Conservation (phyloP, 2,888 invertebrate genomes). For the Cotesia congregata region DNA sequence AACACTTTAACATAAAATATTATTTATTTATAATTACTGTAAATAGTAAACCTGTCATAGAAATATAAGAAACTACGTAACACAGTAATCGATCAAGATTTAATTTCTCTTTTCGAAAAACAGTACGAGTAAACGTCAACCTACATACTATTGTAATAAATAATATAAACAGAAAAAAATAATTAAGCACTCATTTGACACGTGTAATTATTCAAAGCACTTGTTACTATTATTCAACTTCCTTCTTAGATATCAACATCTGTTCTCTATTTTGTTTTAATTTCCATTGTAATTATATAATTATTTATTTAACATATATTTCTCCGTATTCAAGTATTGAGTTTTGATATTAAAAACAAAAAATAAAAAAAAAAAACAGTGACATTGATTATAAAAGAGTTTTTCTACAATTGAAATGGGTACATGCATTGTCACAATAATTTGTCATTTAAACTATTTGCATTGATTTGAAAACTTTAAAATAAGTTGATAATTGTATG, state of each 20-base stretch:
- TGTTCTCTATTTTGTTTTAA: neutral
- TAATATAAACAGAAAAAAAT: neutral
- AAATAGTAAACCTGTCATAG: neutral
- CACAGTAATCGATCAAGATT: neutral
- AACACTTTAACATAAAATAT: neutral
- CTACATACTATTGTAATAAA: neutral
- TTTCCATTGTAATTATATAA: neutral
- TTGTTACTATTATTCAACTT: neutral
- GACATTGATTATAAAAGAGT: neutral
- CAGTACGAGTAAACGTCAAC: neutral
- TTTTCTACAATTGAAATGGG: neutral
- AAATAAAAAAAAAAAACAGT: neutral
- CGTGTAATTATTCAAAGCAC: neutral
- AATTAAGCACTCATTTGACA: neutral
- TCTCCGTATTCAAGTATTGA: too few relatives aligned
- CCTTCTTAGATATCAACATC: neutral
- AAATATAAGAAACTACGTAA: neutral
- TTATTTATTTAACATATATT: neutral
- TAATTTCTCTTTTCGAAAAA: neutral
- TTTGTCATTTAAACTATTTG: neutral
- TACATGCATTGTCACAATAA: conserved; percentile 1
- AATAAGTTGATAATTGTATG: neutral
- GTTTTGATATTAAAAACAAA: too few relatives aligned
- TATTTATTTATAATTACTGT: neutral
- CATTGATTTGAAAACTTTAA: neutral